phyloP scores from a whole-genome alignment of 2,797 vertebrate species.

The Anguilla megastoma region DNA sequence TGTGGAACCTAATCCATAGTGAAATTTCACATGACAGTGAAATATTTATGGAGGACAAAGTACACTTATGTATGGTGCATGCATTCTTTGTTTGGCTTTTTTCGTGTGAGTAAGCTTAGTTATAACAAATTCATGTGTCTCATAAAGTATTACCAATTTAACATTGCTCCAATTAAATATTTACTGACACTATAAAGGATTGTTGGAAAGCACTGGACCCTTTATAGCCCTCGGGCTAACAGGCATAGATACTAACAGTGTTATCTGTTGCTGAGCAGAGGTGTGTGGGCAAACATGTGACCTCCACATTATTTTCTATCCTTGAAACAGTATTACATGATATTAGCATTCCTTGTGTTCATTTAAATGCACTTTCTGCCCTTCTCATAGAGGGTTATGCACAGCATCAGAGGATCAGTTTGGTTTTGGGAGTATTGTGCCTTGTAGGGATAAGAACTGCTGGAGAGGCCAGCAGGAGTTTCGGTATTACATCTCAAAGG shows the following conservation, averaged over 20 bases:
- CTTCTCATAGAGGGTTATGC: neutral
- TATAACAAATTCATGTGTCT: neutral
- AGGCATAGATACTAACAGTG: neutral
- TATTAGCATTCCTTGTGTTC: neutral
- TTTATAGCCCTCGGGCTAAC: neutral
- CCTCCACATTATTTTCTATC: neutral
- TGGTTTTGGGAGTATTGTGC: neutral
- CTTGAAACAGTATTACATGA: constrained; percentile 1
- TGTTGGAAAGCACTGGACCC: neutral
- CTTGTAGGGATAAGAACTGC: neutral
- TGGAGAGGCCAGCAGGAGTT: neutral
- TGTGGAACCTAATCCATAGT: neutral
- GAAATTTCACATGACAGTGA: neutral
- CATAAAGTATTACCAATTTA: neutral
- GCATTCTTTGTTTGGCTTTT: neutral
- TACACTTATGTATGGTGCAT: neutral
- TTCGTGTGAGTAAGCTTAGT: neutral
- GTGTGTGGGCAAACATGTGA: neutral
- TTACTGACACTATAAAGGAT: neutral
- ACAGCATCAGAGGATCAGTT: neutral
- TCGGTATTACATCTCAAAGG: neutral
- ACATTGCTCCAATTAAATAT: neutral
- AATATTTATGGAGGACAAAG: neutral
- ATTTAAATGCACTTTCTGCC: neutral
- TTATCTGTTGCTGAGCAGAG: neutral